Evolutionary conservation across 2,797 vertebrate species (phyloP).

Genomic region (Urosaurus nigricauda): DNA sequence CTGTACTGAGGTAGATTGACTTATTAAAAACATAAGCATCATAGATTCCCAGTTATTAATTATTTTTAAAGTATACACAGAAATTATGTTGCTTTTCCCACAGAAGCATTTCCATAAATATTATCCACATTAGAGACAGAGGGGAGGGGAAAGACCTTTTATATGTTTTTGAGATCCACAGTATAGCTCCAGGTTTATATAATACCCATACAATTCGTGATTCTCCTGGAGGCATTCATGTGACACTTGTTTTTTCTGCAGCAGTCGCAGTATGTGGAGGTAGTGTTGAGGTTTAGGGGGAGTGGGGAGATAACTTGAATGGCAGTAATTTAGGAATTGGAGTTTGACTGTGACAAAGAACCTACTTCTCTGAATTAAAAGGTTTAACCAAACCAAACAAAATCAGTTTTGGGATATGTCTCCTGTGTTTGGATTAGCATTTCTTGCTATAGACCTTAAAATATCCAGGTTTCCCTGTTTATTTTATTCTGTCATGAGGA

Average conservation of each 20-base stretch:
- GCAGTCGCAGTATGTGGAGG: neutral
- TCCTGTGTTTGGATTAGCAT: constrained; percentile 29
- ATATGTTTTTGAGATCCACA: neutral
- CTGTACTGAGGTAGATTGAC: no score
- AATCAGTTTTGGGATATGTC: constrained; percentile 16
- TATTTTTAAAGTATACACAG: neutral
- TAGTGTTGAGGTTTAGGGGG: neutral
- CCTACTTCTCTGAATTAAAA: neutral
- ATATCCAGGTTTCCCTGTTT: constrained; percentile 29
- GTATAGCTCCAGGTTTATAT: neutral
- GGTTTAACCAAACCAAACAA: constrained; percentile 20
- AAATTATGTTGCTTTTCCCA: neutral
- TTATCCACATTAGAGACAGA: neutral
- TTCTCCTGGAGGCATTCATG: neutral
- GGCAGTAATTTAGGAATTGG: constrained; percentile 5
- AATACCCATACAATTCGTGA: neutral
- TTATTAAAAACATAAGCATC: neutral
- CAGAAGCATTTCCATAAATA: neutral
- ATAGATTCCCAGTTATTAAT: neutral
- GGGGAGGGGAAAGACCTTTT: neutral
- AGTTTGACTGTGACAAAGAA: constrained; percentile 33
- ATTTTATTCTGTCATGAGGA: constrained; percentile 27
- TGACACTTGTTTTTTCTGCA: neutral
- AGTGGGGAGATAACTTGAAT: neutral
- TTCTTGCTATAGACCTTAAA: constrained; percentile 9